These are phyloP conservation scores for Lucinisca nassula DNA, from an alignment of 2,888 invertebrate genomes.

Conservation along the genomic window DNA sequence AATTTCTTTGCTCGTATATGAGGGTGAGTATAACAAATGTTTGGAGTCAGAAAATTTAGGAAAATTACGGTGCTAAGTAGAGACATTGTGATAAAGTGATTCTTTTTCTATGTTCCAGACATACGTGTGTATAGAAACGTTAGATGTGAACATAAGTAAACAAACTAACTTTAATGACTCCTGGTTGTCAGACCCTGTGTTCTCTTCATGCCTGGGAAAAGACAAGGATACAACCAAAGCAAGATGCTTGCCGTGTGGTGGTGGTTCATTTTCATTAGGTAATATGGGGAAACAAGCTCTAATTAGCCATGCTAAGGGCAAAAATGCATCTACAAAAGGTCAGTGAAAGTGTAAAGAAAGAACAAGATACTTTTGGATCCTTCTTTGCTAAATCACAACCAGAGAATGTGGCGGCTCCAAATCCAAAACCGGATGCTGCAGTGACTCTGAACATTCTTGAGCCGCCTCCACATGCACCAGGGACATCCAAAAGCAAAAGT, in stretches of 20 bases:
- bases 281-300: neutral
- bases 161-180: slow-evolving; percentile 1
- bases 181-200: neutral
- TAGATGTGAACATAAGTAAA: neutral
- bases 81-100: neutral
- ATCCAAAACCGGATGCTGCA: too few species aligned
- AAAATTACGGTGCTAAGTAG: neutral
- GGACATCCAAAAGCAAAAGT: neutral
- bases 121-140: neutral
- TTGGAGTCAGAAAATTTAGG: neutral
- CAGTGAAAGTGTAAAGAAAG: slow-evolving; percentile 3
- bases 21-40: neutral
- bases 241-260: neutral
- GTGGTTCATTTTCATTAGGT: neutral
- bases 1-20: neutral
- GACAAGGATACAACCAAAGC: slow-evolving; percentile 4
- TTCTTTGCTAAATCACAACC: neutral
- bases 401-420: too few species aligned
- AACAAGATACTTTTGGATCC: neutral
- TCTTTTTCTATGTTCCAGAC: neutral
- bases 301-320: slow-evolving; percentile 21
- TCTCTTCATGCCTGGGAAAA: neutral
- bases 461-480: neutral
- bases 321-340: slow-evolving; percentile 28
- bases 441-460: neutral